A percentile compares a stretch with the other conserved stretches of the same genome.
Evolutionary conservation across 64 coral and sea anemone genomes (phyloP).

Genomic region (Porites australiensis): DNA sequence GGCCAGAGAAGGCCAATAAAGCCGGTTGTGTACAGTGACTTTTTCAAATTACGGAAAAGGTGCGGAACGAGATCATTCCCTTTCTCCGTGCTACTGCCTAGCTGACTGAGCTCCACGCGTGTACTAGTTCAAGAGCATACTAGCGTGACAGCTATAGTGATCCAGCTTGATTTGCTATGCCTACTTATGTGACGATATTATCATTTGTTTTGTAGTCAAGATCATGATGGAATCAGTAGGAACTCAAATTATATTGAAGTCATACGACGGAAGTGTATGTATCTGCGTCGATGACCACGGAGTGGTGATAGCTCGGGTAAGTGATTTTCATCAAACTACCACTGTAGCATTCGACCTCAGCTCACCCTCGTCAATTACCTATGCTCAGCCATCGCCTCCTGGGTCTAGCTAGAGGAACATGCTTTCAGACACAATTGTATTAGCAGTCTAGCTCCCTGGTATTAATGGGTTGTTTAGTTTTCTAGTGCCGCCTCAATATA

Average conservation of each 20-base stretch:
- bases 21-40: no score
- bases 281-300: conserved; percentile 16
- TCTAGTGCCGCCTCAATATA: no score
- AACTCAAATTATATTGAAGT: conserved; percentile 47
- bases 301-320: neutral
- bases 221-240: conserved; percentile 38
- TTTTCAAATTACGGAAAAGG: no score
- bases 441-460: no score
- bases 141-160: neutral
- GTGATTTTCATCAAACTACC: neutral
- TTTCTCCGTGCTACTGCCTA: neutral
- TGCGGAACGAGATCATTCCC: no score
- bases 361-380: no score
- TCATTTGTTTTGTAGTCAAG: conserved; percentile 55
- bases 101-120: neutral
- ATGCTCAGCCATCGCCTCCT: no score
- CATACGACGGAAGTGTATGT: conserved; percentile 24
- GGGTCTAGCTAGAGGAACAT: no score
- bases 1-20: no score
- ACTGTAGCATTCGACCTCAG: no score
- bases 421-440: no score
- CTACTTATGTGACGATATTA: conserved; percentile 20
- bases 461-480: no score
- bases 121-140: neutral
- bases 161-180: neutral